Evolutionary conservation across 2,113 vertebrate genomes (phyloP).

Genomic region (Furnarius figulus): DNA sequence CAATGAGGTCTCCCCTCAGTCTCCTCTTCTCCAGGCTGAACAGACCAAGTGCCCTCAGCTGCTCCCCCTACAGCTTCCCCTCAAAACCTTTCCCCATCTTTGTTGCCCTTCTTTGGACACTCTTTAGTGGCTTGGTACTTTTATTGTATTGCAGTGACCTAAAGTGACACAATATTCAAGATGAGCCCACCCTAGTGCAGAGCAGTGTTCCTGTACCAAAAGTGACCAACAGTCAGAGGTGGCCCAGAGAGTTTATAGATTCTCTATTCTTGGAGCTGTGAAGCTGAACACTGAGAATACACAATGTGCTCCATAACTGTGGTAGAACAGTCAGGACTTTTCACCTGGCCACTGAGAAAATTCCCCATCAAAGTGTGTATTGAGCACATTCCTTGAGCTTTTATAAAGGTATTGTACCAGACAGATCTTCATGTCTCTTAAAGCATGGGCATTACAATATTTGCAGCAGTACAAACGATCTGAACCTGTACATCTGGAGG

Average conservation of each 20-base stretch:
- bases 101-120: background rate
- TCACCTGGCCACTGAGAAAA: background rate
- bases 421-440: background rate
- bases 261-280: background rate
- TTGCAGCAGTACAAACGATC: background rate
- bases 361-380: background rate
- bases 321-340: background rate
- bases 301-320: background rate
- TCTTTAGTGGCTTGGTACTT: background rate
- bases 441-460: background rate
- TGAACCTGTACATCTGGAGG: background rate
- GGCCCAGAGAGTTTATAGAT: background rate
- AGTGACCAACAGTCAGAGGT: background rate
- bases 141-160: background rate
- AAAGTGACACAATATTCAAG: background rate
- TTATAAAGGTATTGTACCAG: background rate
- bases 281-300: background rate
- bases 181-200: background rate
- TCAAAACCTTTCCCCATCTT: background rate
- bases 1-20: background rate
- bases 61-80: background rate
- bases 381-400: background rate
- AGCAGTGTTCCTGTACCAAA: background rate
- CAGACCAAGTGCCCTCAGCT: background rate
- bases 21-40: background rate